A percentile compares a stretch with the other conserved stretches of the same genome.
phyloP scores from a whole-genome alignment of 2,113 vertebrate genomes.

The Accipiter virgatus region DNA sequence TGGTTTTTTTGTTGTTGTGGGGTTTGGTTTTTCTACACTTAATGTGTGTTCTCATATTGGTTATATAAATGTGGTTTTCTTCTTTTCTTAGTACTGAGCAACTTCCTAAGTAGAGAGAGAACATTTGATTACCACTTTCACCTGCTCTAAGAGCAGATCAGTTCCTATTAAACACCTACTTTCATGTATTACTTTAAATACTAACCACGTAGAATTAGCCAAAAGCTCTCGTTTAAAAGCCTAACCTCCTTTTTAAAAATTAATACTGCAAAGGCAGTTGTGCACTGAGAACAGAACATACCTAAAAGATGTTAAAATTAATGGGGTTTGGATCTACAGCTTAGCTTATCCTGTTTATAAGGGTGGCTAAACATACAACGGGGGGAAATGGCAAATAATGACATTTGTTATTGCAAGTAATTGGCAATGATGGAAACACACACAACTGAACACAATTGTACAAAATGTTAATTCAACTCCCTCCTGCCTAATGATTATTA shows the following conservation, averaged over 20 bases:
- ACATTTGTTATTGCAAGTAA: not conserved
- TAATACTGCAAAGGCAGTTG: not conserved
- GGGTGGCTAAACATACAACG: not conserved
- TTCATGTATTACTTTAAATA: not conserved
- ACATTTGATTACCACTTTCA: not conserved
- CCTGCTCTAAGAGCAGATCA: not conserved
- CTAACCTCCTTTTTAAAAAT: not conserved
- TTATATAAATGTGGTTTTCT: not conserved
- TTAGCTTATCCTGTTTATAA: not conserved
- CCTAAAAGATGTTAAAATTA: not conserved
- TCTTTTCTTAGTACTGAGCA: not conserved
- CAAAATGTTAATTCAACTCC: not conserved
- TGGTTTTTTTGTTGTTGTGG: not conserved
- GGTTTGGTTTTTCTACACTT: not conserved
- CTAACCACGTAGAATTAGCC: not conserved
- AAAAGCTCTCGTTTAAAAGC: not conserved
- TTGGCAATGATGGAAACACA: not conserved
- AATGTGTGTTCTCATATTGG: not conserved
- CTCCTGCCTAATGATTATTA: not conserved
- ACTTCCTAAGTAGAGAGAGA: not conserved
- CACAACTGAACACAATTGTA: not conserved
- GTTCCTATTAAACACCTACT: not conserved
- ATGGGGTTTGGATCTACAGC: not conserved
- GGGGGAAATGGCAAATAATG: not conserved
- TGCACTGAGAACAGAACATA: not conserved